These are phyloP conservation scores for Ericerus pela DNA, from an alignment of 1,140 invertebrate genomes.

Conservation along the genomic window DNA sequence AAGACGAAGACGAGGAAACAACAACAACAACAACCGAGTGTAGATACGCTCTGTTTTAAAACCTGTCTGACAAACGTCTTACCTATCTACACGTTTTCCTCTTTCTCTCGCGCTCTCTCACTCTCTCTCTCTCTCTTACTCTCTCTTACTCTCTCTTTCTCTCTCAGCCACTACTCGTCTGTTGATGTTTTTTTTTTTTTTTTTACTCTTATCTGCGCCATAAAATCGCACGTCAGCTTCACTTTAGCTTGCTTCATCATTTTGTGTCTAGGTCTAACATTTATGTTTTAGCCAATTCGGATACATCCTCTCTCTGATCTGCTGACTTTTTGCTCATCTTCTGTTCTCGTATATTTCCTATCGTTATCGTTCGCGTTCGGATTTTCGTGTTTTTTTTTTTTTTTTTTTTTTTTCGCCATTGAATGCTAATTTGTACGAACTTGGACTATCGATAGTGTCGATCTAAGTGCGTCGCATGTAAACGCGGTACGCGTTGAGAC, in stretches of 20 bases:
- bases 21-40: no score
- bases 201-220: not conserved
- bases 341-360: no score
- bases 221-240: not conserved
- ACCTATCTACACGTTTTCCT: constrained; percentile 7
- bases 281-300: not conserved
- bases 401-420: not conserved
- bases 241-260: not conserved
- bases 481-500: not conserved
- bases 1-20: no score
- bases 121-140: no score
- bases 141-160: no score
- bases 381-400: not conserved
- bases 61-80: not conserved
- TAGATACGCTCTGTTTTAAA: not conserved
- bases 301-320: not conserved
- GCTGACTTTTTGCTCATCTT: no score
- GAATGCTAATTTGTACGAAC: not conserved
- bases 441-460: not conserved
- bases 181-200: no score
- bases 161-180: no score
- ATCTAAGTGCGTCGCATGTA: no score
- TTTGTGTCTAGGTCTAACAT: no score
- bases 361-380: no score
- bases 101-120: no score